A percentile compares a stretch with the other conserved stretches of the same genome.
phyloP scores from a whole-genome alignment of 2,888 invertebrate species.

The Orthosia gothica region DNA sequence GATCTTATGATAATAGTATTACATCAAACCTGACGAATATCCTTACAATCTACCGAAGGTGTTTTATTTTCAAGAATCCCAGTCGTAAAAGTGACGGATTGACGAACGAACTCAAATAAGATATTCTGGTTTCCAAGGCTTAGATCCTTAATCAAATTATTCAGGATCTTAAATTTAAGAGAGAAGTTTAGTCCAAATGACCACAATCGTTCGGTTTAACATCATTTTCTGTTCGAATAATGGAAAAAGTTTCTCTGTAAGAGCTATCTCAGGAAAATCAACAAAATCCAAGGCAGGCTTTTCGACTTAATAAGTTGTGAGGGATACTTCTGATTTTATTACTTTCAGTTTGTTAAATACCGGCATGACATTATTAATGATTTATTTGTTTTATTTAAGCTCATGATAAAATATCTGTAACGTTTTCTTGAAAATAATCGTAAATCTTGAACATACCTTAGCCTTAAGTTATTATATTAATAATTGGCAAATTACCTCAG shows the following conservation, averaged over 20 bases:
- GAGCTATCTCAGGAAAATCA: constrained; percentile 73
- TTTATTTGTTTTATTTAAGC: neutral
- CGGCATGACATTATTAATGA: constrained; percentile 24
- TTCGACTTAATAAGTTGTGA: constrained; percentile 52
- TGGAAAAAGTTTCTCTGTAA: constrained; percentile 81
- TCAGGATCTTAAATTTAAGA: constrained; percentile 63
- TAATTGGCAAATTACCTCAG: neutral
- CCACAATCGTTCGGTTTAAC: constrained; percentile 74
- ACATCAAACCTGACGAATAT: constrained; percentile 16
- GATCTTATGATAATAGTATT: constrained; percentile 26
- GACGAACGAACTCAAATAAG: constrained; percentile 51
- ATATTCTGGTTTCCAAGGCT: constrained; percentile 54
- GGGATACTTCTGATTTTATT: constrained; percentile 38
- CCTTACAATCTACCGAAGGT: constrained; percentile 45
- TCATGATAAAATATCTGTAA: constrained; percentile 8
- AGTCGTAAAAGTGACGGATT: constrained; percentile 52
- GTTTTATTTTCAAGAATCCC: constrained; percentile 44
- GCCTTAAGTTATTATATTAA: neutral
- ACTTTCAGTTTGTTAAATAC: constrained; percentile 28
- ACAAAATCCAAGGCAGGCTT: constrained; percentile 69
- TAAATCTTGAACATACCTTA: neutral
- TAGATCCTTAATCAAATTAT: constrained; percentile 64
- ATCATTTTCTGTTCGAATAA: constrained; percentile 76
- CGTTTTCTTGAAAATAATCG: constrained; percentile 1
- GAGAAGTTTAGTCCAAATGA: constrained; percentile 65